Percentiles rank a stretch among this genome's conserved stretches.
Conservation (phyloP, 2,888 invertebrate species). For the Stomorhina lunata region DNA sequence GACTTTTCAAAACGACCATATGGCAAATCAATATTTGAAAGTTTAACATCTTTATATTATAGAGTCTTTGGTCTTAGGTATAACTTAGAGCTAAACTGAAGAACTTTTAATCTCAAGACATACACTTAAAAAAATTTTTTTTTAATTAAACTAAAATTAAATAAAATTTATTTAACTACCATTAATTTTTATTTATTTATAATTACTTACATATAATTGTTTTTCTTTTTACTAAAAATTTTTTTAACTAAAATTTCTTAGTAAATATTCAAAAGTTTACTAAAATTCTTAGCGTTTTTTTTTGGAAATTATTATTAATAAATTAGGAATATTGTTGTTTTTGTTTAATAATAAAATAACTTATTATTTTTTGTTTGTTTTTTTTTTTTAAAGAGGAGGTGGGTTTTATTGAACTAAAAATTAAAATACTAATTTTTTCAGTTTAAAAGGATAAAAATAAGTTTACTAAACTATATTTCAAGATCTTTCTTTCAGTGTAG, state of each 20-base stretch:
- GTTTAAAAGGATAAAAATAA: background rate
- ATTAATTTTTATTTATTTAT: background rate
- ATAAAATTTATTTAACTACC: conserved; percentile 12
- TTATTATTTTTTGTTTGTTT: conserved; percentile 21
- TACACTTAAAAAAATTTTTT: too few relatives aligned
- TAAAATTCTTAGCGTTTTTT: conserved; percentile 19
- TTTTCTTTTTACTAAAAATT: conserved; percentile 3
- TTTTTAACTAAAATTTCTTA: conserved; percentile 20
- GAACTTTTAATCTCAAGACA: too few relatives aligned
- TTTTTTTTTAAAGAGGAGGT: conserved; percentile 51
- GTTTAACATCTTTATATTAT: too few relatives aligned
- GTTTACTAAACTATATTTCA: background rate
- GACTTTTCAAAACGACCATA: too few relatives aligned
- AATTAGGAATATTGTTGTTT: conserved; percentile 58
- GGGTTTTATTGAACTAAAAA: conserved; percentile 56
- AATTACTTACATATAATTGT: conserved; percentile 26
- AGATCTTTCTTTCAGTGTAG: background rate
- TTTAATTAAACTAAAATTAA: conserved; percentile 14
- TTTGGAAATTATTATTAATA: conserved; percentile 38
- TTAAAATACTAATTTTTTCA: conserved; percentile 42
- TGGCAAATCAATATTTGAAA: too few relatives aligned
- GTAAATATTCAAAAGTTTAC: conserved; percentile 16
- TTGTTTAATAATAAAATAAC: conserved; percentile 26
- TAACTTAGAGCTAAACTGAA: too few relatives aligned
- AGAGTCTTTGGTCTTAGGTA: too few relatives aligned